phyloP scores from a whole-genome alignment of 2,113 vertebrate genomes.

The Regulus satrapa region DNA sequence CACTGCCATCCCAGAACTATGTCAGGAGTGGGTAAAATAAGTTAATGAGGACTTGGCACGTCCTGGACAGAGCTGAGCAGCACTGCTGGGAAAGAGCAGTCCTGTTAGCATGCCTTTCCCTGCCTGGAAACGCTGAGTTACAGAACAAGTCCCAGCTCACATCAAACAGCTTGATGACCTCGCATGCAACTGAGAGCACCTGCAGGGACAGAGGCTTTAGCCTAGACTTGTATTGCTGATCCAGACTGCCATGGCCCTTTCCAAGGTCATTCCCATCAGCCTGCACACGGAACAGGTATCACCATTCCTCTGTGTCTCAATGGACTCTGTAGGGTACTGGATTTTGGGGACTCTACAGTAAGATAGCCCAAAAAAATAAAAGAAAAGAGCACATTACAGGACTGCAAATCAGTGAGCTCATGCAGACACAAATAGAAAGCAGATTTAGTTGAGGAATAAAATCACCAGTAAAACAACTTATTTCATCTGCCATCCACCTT shows the following conservation, averaged over 20 bases:
- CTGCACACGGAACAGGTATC: accelerated
- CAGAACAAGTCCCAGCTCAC: neutral
- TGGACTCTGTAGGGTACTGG: neutral
- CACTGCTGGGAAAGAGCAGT: neutral
- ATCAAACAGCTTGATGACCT: neutral
- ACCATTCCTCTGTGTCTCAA: neutral
- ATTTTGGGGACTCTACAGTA: neutral
- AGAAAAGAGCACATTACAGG: neutral
- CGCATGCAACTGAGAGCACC: neutral
- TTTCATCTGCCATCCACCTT: conserved; percentile 11
- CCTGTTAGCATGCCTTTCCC: neutral
- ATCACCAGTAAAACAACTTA: neutral
- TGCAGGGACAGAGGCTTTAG: neutral
- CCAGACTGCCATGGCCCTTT: neutral
- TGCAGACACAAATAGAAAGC: neutral
- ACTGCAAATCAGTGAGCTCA: neutral
- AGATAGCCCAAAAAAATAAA: neutral
- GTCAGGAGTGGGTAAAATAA: neutral
- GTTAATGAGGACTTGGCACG: neutral
- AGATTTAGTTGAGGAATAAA: neutral
- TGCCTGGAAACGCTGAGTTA: neutral
- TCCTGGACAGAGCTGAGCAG: neutral
- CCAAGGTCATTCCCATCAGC: neutral
- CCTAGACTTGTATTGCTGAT: neutral
- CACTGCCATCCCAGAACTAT: neutral